Percentiles rank a stretch among this genome's conserved stretches.
phyloP scores from a whole-genome alignment of 2,797 vertebrate species.

The Perodicticus potto region DNA sequence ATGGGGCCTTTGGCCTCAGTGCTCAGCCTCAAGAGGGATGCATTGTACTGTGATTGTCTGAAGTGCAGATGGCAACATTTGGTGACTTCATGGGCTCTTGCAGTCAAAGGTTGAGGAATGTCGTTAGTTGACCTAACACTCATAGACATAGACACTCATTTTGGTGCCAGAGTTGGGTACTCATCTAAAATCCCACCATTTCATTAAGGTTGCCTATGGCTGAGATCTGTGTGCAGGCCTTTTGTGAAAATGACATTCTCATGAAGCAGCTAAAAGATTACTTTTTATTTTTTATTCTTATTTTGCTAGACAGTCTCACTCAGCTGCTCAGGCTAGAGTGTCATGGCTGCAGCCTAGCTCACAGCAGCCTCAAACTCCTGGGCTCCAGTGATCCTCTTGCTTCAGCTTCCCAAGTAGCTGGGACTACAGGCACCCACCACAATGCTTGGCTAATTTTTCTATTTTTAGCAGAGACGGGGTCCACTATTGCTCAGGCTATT shows the following conservation, averaged over 20 bases:
- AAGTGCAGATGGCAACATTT: not conserved
- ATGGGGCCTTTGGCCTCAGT: fast-evolving
- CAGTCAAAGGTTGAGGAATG: not conserved
- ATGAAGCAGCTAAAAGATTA: not conserved
- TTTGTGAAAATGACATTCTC: conserved; percentile 1
- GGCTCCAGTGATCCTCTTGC: too few species aligned
- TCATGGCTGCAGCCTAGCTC: too few species aligned
- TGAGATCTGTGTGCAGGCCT: not conserved
- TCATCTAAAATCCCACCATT: not conserved
- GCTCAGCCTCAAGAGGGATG: not conserved
- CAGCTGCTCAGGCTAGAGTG: too few species aligned
- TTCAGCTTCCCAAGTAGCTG: too few species aligned
- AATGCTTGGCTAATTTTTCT: too few species aligned
- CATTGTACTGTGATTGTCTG: not conserved
- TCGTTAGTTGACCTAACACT: not conserved
- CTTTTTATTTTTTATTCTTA: not conserved
- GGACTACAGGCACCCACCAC: too few species aligned
- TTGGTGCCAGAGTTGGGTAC: not conserved
- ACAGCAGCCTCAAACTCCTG: too few species aligned
- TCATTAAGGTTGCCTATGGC: not conserved
- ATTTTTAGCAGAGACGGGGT: too few species aligned
- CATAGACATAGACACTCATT: too few species aligned
- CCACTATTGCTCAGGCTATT: too few species aligned
- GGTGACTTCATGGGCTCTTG: not conserved
- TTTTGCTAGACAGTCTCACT: too few species aligned